Percentiles rank a stretch among this genome's conserved stretches.
Conservation (phyloP, 2,113 vertebrate genomes). For the Jaculus jaculus region DNA sequence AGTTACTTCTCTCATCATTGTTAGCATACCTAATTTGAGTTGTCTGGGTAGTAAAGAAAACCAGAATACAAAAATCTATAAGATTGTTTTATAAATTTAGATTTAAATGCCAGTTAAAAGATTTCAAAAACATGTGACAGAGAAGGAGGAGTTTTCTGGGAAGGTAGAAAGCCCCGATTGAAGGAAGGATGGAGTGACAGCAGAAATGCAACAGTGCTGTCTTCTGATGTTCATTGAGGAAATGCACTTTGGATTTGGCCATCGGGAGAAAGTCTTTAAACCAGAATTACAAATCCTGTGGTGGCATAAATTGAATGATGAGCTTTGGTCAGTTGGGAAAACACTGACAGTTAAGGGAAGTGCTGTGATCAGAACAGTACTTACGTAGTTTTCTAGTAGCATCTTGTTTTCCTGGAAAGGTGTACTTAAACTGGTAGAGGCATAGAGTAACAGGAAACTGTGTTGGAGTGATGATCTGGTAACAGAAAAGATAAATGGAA, state of each 20-base stretch:
- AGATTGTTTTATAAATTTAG: neutral
- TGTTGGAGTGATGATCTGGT: neutral
- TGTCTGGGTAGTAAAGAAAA: neutral
- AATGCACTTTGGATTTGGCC: neutral
- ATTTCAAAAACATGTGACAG: neutral
- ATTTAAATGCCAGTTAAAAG: neutral
- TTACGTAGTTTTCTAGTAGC: neutral
- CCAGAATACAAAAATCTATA: neutral
- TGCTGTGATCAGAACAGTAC: neutral
- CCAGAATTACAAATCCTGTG: neutral
- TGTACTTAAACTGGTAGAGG: neutral
- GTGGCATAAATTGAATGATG: neutral
- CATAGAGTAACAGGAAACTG: neutral
- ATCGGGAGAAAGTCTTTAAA: neutral
- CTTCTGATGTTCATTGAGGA: neutral
- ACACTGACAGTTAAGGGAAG: neutral
- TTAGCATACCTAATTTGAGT: conserved; percentile 12
- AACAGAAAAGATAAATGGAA: neutral
- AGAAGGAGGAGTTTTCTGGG: neutral
- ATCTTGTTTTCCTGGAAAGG: neutral
- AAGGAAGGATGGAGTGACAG: neutral
- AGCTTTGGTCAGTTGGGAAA: neutral
- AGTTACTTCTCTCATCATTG: neutral
- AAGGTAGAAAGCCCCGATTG: neutral
- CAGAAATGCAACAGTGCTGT: neutral